These are phyloP conservation scores for Caenorhabditis brenneri DNA, from an alignment of 1,140 invertebrate species.

Conservation along the genomic window DNA sequence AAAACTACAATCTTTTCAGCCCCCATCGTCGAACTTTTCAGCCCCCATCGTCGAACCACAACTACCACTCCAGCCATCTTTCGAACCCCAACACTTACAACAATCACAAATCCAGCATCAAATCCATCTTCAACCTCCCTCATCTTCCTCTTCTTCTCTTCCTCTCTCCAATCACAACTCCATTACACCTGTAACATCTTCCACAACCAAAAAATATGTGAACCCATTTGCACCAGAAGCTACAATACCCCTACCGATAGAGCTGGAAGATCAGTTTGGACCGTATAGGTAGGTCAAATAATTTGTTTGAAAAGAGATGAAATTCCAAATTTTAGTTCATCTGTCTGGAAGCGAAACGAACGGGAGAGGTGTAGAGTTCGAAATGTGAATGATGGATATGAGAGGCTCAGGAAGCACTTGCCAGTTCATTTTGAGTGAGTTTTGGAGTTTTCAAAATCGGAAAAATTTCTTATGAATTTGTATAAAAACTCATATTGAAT, in stretches of 20 bases:
- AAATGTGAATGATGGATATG: constrained; percentile 84
- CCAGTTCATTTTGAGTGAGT: constrained; percentile 67
- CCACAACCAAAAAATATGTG: not conserved
- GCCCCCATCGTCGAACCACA: not conserved
- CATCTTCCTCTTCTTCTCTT: not conserved
- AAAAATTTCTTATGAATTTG: too few relatives aligned
- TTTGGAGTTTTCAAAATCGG: too few relatives aligned
- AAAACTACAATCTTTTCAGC: too few relatives aligned
- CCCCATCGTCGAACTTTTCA: too few relatives aligned
- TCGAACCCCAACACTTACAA: not conserved
- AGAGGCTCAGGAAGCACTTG: constrained; percentile 80
- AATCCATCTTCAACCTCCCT: not conserved
- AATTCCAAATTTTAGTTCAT: constrained; percentile 60
- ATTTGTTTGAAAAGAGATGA: too few relatives aligned
- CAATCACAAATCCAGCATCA: too few relatives aligned
- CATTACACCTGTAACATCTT: not conserved
- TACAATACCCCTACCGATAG: constrained; percentile 70
- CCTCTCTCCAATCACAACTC: not conserved
- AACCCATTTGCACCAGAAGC: constrained; percentile 71
- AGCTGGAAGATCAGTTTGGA: constrained; percentile 62
- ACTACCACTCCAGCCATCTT: not conserved
- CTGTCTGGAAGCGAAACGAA: constrained; percentile 72
- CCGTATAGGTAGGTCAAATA: not conserved
- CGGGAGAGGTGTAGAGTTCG: constrained; percentile 76
- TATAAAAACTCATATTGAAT: too few relatives aligned